A percentile compares a stretch with the other conserved stretches of the same genome.
Conservation (phyloP, 2,888 invertebrate species). For the Hermaeophaga mercurialis region DNA sequence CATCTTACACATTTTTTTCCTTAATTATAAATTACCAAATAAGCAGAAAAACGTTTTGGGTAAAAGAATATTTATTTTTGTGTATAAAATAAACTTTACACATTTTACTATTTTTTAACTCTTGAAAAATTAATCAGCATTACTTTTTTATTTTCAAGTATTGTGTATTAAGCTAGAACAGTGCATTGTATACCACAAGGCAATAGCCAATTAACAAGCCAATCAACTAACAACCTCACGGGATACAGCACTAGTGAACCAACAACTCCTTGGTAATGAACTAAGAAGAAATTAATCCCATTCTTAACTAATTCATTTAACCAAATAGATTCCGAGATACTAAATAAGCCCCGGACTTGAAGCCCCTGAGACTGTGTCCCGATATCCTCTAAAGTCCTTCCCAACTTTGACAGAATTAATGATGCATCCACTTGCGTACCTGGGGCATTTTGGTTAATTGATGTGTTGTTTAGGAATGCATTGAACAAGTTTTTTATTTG, state of each 20-base stretch:
- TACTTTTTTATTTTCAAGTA: too few relatives aligned
- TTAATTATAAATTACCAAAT: too few relatives aligned
- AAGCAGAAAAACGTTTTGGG: too few relatives aligned
- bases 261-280: background rate
- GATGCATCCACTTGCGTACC: too few relatives aligned
- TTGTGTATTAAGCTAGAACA: too few relatives aligned
- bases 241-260: background rate
- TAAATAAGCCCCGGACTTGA: background rate
- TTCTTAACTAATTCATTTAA: background rate
- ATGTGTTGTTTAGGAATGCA: background rate
- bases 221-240: background rate
- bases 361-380: background rate
- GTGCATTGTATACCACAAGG: constrained; percentile 18
- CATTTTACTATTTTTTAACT: too few relatives aligned
- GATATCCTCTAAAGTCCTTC: background rate
- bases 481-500: background rate
- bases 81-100: too few relatives aligned
- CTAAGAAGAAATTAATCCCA: constrained; percentile 6
- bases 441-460: too few relatives aligned
- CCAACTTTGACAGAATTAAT: constrained; percentile 1
- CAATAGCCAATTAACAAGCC: background rate
- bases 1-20: too few relatives aligned
- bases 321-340: background rate
- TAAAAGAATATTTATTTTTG: too few relatives aligned
- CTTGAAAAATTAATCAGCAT: too few relatives aligned